phyloP scores from a whole-genome alignment of 2,113 vertebrate species.

The Chloebia gouldiae region DNA sequence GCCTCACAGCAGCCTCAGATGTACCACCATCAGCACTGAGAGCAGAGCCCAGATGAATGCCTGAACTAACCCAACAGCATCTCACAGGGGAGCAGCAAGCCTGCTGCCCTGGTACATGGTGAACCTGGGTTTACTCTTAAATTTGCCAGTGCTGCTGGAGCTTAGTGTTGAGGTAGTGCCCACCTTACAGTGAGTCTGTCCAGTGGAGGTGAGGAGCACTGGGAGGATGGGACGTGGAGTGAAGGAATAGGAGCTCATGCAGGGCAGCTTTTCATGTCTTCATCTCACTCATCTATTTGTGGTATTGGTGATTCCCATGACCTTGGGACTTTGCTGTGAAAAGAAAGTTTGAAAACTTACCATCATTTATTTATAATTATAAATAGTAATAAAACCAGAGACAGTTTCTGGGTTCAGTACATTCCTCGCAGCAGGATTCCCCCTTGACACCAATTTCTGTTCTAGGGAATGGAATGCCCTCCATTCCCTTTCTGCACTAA shows the following conservation, averaged over 20 bases:
- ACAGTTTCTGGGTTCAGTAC: conserved; percentile 38
- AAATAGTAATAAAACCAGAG: conserved; percentile 25
- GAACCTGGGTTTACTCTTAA: background rate
- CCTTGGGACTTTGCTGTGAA: background rate
- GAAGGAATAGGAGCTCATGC: accelerated
- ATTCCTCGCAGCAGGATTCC: background rate
- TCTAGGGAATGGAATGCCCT: background rate
- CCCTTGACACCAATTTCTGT: conserved; percentile 1
- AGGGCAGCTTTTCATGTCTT: background rate
- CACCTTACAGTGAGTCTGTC: background rate
- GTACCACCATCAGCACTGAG: background rate
- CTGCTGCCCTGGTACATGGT: background rate
- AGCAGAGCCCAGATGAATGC: background rate
- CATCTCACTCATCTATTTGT: background rate
- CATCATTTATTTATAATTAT: background rate
- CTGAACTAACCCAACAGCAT: background rate
- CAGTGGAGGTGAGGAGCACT: background rate
- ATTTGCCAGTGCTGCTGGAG: background rate
- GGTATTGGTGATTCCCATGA: background rate
- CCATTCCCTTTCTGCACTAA: background rate
- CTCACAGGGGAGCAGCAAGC: background rate
- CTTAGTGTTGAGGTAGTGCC: background rate
- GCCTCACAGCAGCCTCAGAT: background rate
- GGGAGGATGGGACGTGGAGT: background rate
- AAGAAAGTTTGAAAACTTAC: conserved; percentile 9